Evolutionary conservation across 2,888 invertebrate species (phyloP), one percentile per base, ranked within the genome.

Genomic region (Cataglyphis cursor): DNA sequence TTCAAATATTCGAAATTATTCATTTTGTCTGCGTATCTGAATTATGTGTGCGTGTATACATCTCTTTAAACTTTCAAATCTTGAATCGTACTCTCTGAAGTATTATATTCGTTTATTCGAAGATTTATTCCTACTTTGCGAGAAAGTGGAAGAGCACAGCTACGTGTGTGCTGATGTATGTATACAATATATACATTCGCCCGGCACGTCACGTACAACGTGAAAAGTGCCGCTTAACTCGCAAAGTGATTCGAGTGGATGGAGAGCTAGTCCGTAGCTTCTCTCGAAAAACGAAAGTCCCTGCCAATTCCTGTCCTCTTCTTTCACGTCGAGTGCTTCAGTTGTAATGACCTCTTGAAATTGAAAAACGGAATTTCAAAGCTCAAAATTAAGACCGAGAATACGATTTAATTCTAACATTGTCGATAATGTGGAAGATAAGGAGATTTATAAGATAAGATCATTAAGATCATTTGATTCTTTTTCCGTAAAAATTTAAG

Each of bases 231-330:
- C 57, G 73, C 72, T 73, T 73, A 73, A 81, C 81, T 80, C 72
- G 73, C 59, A 74, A 80, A 83, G 81, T 66, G 83, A 51, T 70
- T 83, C 70, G 78, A 83, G 83, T 64, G 65, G 72, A 51, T 83
- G 24, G 65, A 54, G 21, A 41, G 74, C 54, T 28, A 38, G 48
- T 24, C 24, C 70, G 35, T 44, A 78, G 24, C 65, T 48, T 38
- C 80, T 57, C 72, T 44, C 48, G 38, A 80, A 83, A 83, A 80
- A 73, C 80, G 65, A 66, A 38, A 51, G 68, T 61, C 31, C 9
- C 59, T 44, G 59, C 59, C 57, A 59, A 48, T 81, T 64, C 48
- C 44, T 28, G 61, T 72, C 65, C 38, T 54, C 61, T 59, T 28
- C 61, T 64, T 66, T 51, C 72, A 31, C 0, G 21, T 68, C 66